Evolutionary conservation across 1,140 invertebrate genomes (phyloP).

Genomic region (Neodiprion virginianus): DNA sequence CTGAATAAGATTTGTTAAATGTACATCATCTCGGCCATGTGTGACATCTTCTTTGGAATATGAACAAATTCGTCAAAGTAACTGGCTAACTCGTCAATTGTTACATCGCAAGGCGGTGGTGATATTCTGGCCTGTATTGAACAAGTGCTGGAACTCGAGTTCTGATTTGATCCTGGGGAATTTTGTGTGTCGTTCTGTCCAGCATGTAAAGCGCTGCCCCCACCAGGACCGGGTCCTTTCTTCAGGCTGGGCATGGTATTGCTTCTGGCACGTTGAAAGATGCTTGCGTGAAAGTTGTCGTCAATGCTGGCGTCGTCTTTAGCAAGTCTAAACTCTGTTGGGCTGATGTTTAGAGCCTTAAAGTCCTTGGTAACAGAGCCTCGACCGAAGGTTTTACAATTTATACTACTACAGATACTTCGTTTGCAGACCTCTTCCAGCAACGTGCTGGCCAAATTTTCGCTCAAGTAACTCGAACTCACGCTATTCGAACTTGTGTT

Average conservation of each 20-base stretch:
- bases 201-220: constrained; percentile 31
- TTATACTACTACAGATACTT: constrained; percentile 42
- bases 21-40: constrained; percentile 97
- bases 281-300: constrained; percentile 46
- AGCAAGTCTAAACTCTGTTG: constrained; percentile 37
- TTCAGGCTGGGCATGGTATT: constrained; percentile 61
- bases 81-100: constrained; percentile 89
- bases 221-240: constrained; percentile 46
- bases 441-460: constrained; percentile 40
- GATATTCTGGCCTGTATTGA: constrained; percentile 65
- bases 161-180: constrained; percentile 31
- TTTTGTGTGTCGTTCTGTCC: constrained; percentile 15
- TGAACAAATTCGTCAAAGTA: constrained; percentile 93
- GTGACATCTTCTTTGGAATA: constrained; percentile 95
- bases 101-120: constrained; percentile 74
- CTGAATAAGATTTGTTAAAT: constrained; percentile 66
- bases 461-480: constrained; percentile 39
- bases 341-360: constrained; percentile 50
- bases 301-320: constrained; percentile 54
- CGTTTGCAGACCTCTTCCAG: constrained; percentile 46
- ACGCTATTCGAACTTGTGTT: constrained; percentile 9
- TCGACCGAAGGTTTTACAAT: constrained; percentile 47
- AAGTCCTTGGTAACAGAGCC: constrained; percentile 54
- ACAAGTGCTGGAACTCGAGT: constrained; percentile 56
- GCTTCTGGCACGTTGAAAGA: constrained; percentile 55